Percentiles rank a stretch among this genome's conserved stretches.
phyloP scores from a whole-genome alignment of 2,113 vertebrate genomes.

The Paradoxurus hermaphroditus region DNA sequence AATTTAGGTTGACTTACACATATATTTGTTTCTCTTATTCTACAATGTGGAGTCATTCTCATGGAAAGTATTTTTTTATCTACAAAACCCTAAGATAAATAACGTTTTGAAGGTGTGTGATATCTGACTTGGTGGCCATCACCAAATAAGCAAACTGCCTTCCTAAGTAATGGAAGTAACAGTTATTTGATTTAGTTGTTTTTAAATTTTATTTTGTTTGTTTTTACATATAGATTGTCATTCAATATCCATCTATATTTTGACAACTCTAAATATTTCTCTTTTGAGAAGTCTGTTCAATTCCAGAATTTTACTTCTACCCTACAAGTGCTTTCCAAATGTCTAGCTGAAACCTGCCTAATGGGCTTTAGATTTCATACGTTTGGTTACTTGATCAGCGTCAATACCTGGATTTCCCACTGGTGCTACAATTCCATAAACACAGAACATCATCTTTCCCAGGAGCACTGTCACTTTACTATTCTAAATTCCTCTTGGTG shows the following conservation, averaged over 20 bases:
- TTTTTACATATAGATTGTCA: background rate
- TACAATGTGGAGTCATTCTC: background rate
- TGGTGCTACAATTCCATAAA: conserved; percentile 3
- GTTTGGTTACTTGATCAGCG: conserved; percentile 35
- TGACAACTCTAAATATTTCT: background rate
- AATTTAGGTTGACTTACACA: background rate
- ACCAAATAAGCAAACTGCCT: background rate
- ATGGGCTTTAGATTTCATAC: conserved; percentile 48
- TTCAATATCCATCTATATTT: background rate
- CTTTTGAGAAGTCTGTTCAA: background rate
- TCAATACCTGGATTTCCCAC: conserved; percentile 31
- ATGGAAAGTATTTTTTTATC: background rate
- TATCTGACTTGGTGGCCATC: background rate
- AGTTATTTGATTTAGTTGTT: background rate
- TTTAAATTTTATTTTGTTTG: background rate
- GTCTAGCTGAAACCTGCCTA: background rate
- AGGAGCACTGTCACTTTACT: background rate
- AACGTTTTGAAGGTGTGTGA: background rate
- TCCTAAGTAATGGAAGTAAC: background rate
- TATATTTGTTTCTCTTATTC: background rate
- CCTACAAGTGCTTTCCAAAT: conserved; percentile 32
- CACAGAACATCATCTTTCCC: background rate
- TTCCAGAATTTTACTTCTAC: background rate
- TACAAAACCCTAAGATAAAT: background rate
- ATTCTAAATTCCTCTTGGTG: conserved; percentile 5